Evolutionary conservation across 1,140 invertebrate genomes (phyloP).

Genomic region (Dinothrombium tinctorium): DNA sequence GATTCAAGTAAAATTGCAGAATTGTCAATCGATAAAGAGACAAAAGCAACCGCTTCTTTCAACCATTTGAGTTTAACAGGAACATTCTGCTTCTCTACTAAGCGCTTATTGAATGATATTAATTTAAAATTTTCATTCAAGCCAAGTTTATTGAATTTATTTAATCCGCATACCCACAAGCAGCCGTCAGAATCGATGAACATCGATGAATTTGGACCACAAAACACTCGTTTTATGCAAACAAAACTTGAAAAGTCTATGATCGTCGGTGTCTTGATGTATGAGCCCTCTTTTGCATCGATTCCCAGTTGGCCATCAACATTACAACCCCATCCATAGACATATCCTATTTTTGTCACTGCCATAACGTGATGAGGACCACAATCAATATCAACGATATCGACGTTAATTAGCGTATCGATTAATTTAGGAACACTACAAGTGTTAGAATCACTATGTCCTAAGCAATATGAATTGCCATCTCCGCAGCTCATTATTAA

Average conservation of each 20-base stretch:
- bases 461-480: conserved; percentile 34
- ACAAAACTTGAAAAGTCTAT: conserved; percentile 26
- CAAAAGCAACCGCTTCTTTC: too few relatives aligned
- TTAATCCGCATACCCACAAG: conserved; percentile 38
- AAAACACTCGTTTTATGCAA: conserved; percentile 29
- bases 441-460: conserved; percentile 36
- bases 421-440: conserved; percentile 35
- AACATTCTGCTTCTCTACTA: too few relatives aligned
- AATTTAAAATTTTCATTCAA: conserved; percentile 27
- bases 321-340: conserved; percentile 43
- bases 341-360: conserved; percentile 31
- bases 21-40: too few relatives aligned
- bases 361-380: conserved; percentile 39
- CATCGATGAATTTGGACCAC: conserved; percentile 37
- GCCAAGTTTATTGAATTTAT: conserved; percentile 41
- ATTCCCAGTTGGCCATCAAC: conserved; percentile 36
- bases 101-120: too few relatives aligned
- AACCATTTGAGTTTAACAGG: too few relatives aligned
- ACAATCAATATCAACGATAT: conserved; percentile 35
- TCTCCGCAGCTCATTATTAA: conserved; percentile 44
- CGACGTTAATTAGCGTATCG: conserved; percentile 29
- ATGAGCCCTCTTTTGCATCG: conserved; percentile 29
- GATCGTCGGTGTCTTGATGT: conserved; percentile 19
- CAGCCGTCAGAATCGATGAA: conserved; percentile 37
- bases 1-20: too few relatives aligned